phyloP scores from a whole-genome alignment of 2,888 invertebrate species.

The Drosophila villosipedis region DNA sequence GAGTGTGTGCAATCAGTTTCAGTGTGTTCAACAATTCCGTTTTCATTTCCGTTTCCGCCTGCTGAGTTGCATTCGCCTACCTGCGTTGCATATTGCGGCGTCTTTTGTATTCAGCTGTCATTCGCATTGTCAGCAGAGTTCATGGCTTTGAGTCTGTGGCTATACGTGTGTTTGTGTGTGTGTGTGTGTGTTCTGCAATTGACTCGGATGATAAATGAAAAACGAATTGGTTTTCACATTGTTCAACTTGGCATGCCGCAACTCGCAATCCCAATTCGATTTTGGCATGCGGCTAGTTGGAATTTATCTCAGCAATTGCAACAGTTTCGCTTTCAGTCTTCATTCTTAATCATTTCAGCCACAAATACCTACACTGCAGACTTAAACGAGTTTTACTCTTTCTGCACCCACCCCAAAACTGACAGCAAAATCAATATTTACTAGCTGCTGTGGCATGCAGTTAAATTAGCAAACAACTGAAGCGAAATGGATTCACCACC shows the following conservation, averaged over 20 bases:
- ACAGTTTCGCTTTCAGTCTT: constrained; percentile 1
- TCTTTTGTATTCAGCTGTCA: constrained; percentile 48
- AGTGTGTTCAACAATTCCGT: constrained; percentile 68
- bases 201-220: constrained; percentile 59
- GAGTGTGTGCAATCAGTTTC: constrained; percentile 68
- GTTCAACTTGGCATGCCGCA: constrained; percentile 50
- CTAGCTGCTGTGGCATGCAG: constrained; percentile 48
- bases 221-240: constrained; percentile 73
- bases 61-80: constrained; percentile 40
- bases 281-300: constrained; percentile 25
- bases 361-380: constrained; percentile 8
- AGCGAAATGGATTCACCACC: constrained; percentile 43
- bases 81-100: constrained; percentile 38
- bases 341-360: constrained; percentile 30
- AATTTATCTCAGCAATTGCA: constrained; percentile 42
- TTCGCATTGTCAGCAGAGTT: constrained; percentile 72
- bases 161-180: background rate
- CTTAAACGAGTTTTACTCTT: constrained; percentile 29
- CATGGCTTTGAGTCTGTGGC: constrained; percentile 15
- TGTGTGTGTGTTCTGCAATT: constrained; percentile 23
- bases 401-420: constrained; percentile 14
- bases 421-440: constrained; percentile 70
- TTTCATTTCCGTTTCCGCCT: constrained; percentile 32
- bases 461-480: constrained; percentile 64
- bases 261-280: constrained; percentile 57